A percentile compares a stretch with the other conserved stretches of the same genome.
phyloP scores from a whole-genome alignment of 1,140 invertebrate genomes.

The Platyura marginata region DNA sequence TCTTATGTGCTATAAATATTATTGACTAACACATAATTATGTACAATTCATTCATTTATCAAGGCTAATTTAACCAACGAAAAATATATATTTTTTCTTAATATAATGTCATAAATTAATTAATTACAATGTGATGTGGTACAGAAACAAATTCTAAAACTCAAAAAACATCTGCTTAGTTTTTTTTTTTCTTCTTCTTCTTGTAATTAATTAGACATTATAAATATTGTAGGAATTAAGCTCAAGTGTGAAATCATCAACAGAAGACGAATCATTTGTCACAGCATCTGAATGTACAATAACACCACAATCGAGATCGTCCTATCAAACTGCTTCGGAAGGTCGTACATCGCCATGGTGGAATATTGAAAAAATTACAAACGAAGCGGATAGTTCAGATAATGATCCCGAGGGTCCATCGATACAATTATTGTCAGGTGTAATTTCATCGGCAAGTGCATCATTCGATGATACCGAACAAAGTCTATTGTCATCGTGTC shows the following conservation, averaged over 20 bases:
- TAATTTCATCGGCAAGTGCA: conserved; percentile 2
- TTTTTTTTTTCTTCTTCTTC: too few species aligned
- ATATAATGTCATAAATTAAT: too few species aligned
- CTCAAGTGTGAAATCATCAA: conserved; percentile 17
- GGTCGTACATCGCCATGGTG: conserved; percentile 33
- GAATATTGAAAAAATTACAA: conserved; percentile 24
- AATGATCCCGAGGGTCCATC: background rate
- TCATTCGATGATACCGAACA: conserved; percentile 4
- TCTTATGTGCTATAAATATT: too few species aligned
- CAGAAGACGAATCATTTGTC: conserved; percentile 37
- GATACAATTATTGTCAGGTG: background rate
- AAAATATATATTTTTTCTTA: too few species aligned
- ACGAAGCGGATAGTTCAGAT: conserved; percentile 8
- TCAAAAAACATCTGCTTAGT: too few species aligned
- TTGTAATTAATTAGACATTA: too few species aligned
- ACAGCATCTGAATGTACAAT: conserved; percentile 49
- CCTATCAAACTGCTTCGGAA: conserved; percentile 44
- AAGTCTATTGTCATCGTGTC: background rate
- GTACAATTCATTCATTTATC: too few species aligned
- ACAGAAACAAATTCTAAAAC: too few species aligned
- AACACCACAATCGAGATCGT: conserved; percentile 39
- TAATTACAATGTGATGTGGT: too few species aligned
- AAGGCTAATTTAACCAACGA: too few species aligned
- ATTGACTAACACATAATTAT: too few species aligned
- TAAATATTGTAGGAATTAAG: conserved; percentile 24